Evolutionary conservation across 64 coral and sea anemone species (phyloP).

Genomic region (Stylophora pistillata): DNA sequence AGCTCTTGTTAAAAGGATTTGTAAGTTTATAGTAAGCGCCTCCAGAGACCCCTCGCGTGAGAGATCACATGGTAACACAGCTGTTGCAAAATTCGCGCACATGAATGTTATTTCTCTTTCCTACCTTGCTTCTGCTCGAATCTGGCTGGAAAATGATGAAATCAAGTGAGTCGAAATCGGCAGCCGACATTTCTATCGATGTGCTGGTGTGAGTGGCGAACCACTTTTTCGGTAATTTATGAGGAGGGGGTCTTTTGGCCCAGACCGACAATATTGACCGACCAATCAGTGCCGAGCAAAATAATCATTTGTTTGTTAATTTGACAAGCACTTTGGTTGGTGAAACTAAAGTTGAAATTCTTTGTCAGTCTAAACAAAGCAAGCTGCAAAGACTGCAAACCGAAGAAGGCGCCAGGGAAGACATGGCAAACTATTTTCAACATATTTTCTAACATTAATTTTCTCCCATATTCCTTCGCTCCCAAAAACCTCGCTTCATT

Average conservation of each 20-base stretch:
- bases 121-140: conserved; percentile 50
- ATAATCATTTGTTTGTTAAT: conserved; percentile 69
- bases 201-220: neutral
- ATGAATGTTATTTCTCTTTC: too few relatives aligned
- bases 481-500: too few relatives aligned
- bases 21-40: conserved; percentile 25
- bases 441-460: too few relatives aligned
- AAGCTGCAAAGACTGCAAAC: neutral
- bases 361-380: conserved; percentile 31
- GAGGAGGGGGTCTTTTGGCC: neutral
- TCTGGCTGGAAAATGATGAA: conserved; percentile 55
- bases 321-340: conserved; percentile 32
- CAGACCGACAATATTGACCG: neutral
- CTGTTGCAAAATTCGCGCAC: neutral
- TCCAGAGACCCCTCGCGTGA: neutral
- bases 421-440: too few relatives aligned
- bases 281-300: conserved; percentile 38
- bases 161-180: conserved; percentile 42
- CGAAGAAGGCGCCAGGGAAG: too few relatives aligned
- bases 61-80: neutral
- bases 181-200: neutral
- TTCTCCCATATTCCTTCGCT: too few relatives aligned
- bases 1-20: neutral
- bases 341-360: neutral
- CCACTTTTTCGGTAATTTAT: neutral